phyloP scores from a whole-genome alignment of 2,113 vertebrate genomes.

The Danio rerio region GRCz12tu NC_133189.1:27630501-27631000 shows the following conservation, averaged over 20 bases:
- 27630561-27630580: neutral
- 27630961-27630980: neutral
- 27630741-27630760: neutral
- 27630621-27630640: neutral
- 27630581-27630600: neutral
- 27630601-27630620: neutral
- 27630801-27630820: neutral
- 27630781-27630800: neutral
- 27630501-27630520: conserved; percentile 2
- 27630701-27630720: neutral
- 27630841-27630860: neutral
- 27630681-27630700: conserved; percentile 3
- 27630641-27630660: neutral
- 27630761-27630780: neutral
- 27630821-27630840: neutral
- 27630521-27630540: neutral
- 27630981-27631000: neutral
- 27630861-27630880: neutral
- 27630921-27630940: neutral
- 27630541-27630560: neutral
- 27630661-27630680: neutral
- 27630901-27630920: neutral
- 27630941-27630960: neutral
- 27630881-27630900: conserved; percentile 1
- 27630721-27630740: neutral